Percentiles rank a stretch among this genome's conserved stretches.
Conservation (phyloP, 2,113 vertebrate genomes). For the Climacteris rufus region DNA sequence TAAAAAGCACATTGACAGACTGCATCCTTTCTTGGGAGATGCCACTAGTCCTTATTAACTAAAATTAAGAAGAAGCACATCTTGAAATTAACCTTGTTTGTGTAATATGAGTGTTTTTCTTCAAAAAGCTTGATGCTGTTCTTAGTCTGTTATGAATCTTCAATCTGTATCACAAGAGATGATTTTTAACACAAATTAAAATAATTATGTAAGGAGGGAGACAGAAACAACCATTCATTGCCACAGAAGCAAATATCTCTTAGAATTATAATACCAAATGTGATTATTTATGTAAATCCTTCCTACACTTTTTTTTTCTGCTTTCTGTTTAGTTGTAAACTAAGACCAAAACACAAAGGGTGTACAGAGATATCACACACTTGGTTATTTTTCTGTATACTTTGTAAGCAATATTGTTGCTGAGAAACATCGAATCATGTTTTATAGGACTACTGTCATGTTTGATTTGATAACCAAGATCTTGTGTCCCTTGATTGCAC, state of each 20-base stretch:
- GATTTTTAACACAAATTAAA: not conserved
- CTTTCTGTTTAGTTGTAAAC: not conserved
- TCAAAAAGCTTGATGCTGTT: not conserved
- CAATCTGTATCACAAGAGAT: not conserved
- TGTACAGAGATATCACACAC: not conserved
- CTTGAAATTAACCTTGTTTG: not conserved
- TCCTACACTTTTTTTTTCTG: not conserved
- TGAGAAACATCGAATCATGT: not conserved
- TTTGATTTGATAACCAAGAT: not conserved
- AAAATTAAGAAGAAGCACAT: not conserved
- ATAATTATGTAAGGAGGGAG: not conserved
- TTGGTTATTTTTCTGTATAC: not conserved
- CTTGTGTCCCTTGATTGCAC: not conserved
- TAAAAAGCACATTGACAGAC: not conserved
- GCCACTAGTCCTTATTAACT: not conserved
- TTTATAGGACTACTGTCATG: not conserved
- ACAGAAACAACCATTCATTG: not conserved
- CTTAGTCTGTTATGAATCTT: not conserved
- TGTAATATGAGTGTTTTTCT: accelerated
- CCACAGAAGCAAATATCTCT: not conserved
- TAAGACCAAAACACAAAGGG: not conserved
- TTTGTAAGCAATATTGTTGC: not conserved
- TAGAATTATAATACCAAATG: not conserved
- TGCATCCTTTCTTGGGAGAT: not conserved
- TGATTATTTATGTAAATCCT: not conserved